Evolutionary conservation across 2,888 invertebrate genomes (phyloP).

Genomic region (Lottia gigantea): DNA sequence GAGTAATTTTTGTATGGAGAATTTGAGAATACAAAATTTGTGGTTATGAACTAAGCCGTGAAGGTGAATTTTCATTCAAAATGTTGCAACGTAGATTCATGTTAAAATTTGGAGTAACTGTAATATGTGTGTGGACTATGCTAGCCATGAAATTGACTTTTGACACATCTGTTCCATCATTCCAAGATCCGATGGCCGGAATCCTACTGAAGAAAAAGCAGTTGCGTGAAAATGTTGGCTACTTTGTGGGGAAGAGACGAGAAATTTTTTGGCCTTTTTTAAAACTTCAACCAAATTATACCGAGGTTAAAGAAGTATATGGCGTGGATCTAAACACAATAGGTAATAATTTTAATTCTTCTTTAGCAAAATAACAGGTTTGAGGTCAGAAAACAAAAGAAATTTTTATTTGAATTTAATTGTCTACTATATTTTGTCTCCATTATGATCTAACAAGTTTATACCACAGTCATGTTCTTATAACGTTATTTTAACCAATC

Average conservation of each 20-base stretch:
- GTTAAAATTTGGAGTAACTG: not conserved
- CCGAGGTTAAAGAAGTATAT: not conserved
- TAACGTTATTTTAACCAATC: too few relatives aligned
- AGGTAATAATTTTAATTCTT: too few relatives aligned
- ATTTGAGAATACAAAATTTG: too few relatives aligned
- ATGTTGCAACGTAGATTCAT: not conserved
- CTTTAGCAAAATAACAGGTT: too few relatives aligned
- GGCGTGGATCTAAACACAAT: not conserved
- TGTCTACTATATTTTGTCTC: too few relatives aligned
- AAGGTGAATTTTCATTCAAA: not conserved
- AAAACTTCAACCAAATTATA: not conserved
- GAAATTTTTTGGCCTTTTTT: not conserved
- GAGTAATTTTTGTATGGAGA: too few relatives aligned
- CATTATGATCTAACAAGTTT: too few relatives aligned
- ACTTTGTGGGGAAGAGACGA: not conserved
- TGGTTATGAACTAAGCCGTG: too few relatives aligned
- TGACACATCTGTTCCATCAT: not conserved
- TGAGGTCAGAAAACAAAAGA: too few relatives aligned
- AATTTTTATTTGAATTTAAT: too few relatives aligned
- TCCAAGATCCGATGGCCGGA: not conserved
- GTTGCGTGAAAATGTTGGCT: not conserved
- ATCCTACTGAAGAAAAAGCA: not conserved
- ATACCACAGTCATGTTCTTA: too few relatives aligned
- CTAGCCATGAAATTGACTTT: not conserved
- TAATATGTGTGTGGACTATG: not conserved